phyloP scores from a whole-genome alignment of 2,797 vertebrate genomes.

The Sebastes aleutianus region DNA sequence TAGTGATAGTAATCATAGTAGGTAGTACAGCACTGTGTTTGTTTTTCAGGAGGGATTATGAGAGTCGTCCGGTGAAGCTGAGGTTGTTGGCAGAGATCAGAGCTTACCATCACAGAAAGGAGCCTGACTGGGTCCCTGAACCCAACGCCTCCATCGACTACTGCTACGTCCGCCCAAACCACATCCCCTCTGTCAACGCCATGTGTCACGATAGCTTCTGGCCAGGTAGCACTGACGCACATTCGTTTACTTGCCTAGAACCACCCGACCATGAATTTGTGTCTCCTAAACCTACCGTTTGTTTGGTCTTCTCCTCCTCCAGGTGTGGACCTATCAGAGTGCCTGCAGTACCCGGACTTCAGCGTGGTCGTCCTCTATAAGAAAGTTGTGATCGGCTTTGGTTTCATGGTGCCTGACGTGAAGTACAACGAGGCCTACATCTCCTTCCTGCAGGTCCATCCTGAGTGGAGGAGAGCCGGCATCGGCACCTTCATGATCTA shows the following conservation, averaged over 20 bases:
- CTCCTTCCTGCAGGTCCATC: conserved; percentile 95
- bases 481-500: conserved; percentile 99
- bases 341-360: conserved; percentile 98
- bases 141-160: conserved; percentile 91
- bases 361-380: conserved; percentile 96
- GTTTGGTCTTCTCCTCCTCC: background rate
- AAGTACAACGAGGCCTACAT: conserved; percentile 98
- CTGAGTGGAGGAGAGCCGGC: conserved; percentile 95
- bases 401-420: conserved; percentile 98
- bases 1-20: background rate
- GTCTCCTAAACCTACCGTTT: rapidly evolving
- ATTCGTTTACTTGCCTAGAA: rapidly evolving
- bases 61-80: conserved; percentile 90
- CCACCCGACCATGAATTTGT: rapidly evolving
- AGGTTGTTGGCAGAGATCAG: conserved; percentile 89
- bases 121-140: conserved; percentile 85
- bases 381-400: conserved; percentile 95
- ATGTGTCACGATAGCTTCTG: conserved; percentile 98
- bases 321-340: conserved; percentile 98
- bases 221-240: conserved; percentile 84
- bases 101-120: conserved; percentile 80
- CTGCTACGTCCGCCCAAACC: conserved; percentile 94
- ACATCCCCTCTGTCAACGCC: conserved; percentile 95
- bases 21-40: background rate
- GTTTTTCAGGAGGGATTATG: conserved; percentile 88